Evolutionary conservation across 2,888 invertebrate species (phyloP).

Genomic region (Athrips mouffetella): DNA sequence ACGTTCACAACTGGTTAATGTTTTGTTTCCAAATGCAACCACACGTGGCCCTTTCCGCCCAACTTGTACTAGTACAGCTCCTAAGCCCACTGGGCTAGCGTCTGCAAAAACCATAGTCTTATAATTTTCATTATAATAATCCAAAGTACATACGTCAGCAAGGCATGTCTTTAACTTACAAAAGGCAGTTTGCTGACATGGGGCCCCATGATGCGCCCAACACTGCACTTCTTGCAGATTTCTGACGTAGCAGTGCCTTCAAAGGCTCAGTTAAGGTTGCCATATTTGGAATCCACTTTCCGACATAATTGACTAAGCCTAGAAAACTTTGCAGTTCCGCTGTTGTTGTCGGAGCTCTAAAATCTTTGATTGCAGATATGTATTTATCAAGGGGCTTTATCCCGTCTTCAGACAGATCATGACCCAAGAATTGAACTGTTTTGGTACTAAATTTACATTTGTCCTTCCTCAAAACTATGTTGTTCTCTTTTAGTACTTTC

Average conservation of each 20-base stretch:
- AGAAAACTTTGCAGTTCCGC: constrained; percentile 12
- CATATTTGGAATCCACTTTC: constrained; percentile 27
- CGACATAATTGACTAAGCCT: constrained; percentile 24
- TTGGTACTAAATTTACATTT: background rate
- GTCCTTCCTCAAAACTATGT: constrained; percentile 1
- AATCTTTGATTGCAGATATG: background rate
- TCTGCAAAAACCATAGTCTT: constrained; percentile 15
- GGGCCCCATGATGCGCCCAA: constrained; percentile 23
- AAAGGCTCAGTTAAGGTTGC: constrained; percentile 27
- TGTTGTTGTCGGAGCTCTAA: constrained; percentile 2
- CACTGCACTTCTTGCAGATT: constrained; percentile 19
- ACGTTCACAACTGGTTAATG: constrained; percentile 15
- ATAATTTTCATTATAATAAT: constrained; percentile 10
- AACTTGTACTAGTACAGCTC: constrained; percentile 13
- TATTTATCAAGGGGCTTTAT: constrained; percentile 2
- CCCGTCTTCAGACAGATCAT: constrained; percentile 1
- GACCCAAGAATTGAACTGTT: constrained; percentile 2
- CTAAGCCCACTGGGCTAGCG: constrained; percentile 13
- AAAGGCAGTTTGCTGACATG: constrained; percentile 26
- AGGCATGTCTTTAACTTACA: constrained; percentile 20
- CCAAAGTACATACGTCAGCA: background rate
- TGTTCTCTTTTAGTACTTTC: background rate
- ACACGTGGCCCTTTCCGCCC: constrained; percentile 14
- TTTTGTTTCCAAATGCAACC: constrained; percentile 18
- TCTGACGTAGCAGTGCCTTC: constrained; percentile 18